Evolutionary conservation across 2,113 vertebrate species (phyloP).

Genomic region (Phocoena sinus): DNA sequence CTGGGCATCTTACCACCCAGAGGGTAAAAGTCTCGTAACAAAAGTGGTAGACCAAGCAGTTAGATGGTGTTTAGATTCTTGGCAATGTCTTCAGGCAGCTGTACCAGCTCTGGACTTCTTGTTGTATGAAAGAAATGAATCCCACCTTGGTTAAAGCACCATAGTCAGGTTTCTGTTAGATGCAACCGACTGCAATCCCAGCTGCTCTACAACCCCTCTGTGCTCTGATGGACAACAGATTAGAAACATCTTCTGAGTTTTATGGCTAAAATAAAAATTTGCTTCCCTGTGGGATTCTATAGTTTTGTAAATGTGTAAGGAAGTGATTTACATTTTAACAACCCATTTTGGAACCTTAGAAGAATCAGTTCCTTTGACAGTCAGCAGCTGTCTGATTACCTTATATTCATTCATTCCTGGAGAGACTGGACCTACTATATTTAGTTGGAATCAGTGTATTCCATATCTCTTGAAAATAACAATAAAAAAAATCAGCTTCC

Average conservation of each 20-base stretch:
- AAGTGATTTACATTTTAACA: slow-evolving; percentile 51
- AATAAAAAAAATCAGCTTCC: slow-evolving; percentile 37
- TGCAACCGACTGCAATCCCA: slow-evolving; percentile 31
- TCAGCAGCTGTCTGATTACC: slow-evolving; percentile 65
- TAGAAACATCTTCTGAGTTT: slow-evolving; percentile 46
- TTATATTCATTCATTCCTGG: slow-evolving; percentile 39
- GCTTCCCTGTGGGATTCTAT: neutral
- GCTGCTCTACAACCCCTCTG: neutral
- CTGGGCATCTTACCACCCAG: neutral
- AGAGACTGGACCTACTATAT: slow-evolving; percentile 35
- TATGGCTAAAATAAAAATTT: slow-evolving; percentile 40
- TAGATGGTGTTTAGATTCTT: neutral
- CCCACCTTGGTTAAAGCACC: neutral
- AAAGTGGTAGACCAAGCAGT: neutral
- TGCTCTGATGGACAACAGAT: slow-evolving; percentile 48
- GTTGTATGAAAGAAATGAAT: neutral
- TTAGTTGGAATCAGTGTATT: slow-evolving; percentile 47
- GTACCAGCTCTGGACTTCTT: neutral
- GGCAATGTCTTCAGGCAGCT: neutral
- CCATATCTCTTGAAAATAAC: neutral
- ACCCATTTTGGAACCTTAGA: slow-evolving; percentile 10
- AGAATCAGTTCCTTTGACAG: slow-evolving; percentile 43
- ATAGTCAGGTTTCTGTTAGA: neutral
- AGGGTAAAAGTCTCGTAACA: neutral
- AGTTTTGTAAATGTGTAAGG: neutral